A percentile compares a stretch with the other conserved stretches of the same genome.
These are phyloP conservation scores for Coryphaenoides rupestris DNA, from an alignment of 2,113 vertebrate species.

Conservation along the genomic window DNA sequence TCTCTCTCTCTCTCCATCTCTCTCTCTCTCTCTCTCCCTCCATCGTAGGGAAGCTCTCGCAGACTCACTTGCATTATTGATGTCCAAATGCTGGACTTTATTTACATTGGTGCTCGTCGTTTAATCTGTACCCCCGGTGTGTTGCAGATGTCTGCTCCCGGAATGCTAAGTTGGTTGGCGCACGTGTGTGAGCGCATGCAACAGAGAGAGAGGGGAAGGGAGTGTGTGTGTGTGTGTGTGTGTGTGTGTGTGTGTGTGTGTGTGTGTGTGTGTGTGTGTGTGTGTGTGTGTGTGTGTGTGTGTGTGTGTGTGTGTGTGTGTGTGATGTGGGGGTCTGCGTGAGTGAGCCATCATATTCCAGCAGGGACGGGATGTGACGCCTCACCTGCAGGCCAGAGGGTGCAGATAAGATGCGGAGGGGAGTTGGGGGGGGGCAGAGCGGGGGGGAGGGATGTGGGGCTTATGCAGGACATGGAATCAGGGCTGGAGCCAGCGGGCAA, in stretches of 20 bases:
- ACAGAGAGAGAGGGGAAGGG: no score
- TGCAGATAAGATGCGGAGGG: slow-evolving; percentile 64
- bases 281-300: neutral
- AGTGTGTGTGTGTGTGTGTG: neutral
- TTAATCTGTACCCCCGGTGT: neutral
- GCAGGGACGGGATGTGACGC: no score
- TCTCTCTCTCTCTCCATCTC: neutral
- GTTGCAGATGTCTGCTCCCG: slow-evolving; percentile 8
- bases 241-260: slow-evolving; percentile 17
- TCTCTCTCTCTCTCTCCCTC: slow-evolving; percentile 13
- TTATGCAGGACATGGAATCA: slow-evolving; percentile 57
- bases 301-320: neutral
- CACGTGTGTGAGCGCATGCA: neutral
- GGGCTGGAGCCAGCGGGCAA: slow-evolving; percentile 26
- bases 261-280: slow-evolving; percentile 7
- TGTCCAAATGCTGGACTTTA: slow-evolving; percentile 26
- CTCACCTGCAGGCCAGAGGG: neutral
- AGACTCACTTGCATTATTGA: slow-evolving; percentile 24
- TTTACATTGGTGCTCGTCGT: slow-evolving; percentile 30
- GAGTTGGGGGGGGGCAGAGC: no score
- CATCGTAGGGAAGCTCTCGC: neutral
- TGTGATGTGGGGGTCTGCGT: neutral
- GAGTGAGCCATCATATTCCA: no score
- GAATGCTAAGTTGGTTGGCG: slow-evolving; percentile 7
- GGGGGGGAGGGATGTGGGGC: no score